Percentiles rank a stretch among this genome's conserved stretches.
Conservation (phyloP, 2,888 invertebrate species). For the Amphipoea oculea region DNA sequence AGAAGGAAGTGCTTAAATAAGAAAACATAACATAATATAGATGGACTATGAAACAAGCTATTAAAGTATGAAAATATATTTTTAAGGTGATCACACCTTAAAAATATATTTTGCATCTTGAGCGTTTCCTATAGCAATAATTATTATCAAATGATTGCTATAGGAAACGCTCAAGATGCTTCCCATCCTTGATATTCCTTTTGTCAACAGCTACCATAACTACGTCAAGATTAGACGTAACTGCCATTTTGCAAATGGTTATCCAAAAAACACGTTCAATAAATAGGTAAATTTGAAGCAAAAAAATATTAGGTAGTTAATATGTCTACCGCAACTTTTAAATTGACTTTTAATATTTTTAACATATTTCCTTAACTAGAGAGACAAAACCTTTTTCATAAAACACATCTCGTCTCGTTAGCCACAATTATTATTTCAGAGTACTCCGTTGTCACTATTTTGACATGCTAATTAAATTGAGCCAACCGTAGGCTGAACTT, state of each 20-base stretch:
- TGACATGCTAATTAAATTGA: conserved; percentile 38
- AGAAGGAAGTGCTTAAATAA: not conserved
- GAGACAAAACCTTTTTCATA: not conserved
- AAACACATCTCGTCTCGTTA: conserved; percentile 39
- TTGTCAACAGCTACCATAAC: not conserved
- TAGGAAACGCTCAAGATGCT: not conserved
- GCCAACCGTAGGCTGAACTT: not conserved
- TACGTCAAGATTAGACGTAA: not conserved
- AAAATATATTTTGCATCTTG: too few species aligned
- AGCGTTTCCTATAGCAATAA: too few species aligned
- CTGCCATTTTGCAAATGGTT: not conserved
- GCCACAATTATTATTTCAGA: conserved; percentile 28
- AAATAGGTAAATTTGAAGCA: not conserved
- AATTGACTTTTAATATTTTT: conserved; percentile 12
- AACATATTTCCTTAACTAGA: not conserved
- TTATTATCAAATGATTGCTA: too few species aligned
- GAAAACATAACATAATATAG: not conserved
- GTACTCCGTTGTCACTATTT: conserved; percentile 29
- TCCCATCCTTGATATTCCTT: not conserved
- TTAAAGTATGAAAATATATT: not conserved
- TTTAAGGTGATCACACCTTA: too few species aligned
- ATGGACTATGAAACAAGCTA: not conserved
- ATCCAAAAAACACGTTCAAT: not conserved
- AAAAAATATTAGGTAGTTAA: not conserved
- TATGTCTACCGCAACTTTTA: not conserved